Conservation (phyloP, 2,797 vertebrate genomes). For the Acanthiza pusilla region DNA sequence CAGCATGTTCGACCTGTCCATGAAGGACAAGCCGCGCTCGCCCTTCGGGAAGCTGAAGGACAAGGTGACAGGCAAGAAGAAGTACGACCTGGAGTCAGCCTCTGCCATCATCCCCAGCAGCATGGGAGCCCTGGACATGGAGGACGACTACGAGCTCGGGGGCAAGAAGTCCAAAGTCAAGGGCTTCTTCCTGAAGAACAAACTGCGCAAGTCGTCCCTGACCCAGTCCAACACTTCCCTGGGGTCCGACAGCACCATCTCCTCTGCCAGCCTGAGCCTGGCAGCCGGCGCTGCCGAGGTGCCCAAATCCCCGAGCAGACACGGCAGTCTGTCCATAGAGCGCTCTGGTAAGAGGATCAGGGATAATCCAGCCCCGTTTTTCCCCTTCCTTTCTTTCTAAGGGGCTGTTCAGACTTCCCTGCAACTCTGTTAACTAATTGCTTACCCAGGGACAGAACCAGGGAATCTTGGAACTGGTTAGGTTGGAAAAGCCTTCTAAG, state of each 20-base stretch:
- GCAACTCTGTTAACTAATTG: background rate
- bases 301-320: conserved; percentile 77
- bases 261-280: conserved; percentile 87
- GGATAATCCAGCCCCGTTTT: background rate
- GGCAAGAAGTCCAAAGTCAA: conserved; percentile 87
- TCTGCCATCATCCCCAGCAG: conserved; percentile 84
- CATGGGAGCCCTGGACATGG: conserved; percentile 72
- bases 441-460: background rate
- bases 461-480: background rate
- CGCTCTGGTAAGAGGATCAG: conserved; percentile 79
- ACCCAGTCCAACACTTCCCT: conserved; percentile 91
- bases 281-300: conserved; percentile 79
- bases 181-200: conserved; percentile 88
- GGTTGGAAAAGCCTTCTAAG: background rate
- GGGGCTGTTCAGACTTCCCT: background rate
- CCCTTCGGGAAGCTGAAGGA: conserved; percentile 92
- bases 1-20: conserved; percentile 97
- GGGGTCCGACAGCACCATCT: conserved; percentile 93
- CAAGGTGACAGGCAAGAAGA: conserved; percentile 89
- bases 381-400: background rate
- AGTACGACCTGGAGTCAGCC: conserved; percentile 81
- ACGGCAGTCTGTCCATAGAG: conserved; percentile 88
- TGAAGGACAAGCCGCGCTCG: conserved; percentile 89
- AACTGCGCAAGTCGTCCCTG: conserved; percentile 88
- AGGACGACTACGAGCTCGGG: conserved; percentile 83